Base-by-base conservation (phyloP, 2,113 vertebrate genomes). In the Rhineura floridana region DNA sequence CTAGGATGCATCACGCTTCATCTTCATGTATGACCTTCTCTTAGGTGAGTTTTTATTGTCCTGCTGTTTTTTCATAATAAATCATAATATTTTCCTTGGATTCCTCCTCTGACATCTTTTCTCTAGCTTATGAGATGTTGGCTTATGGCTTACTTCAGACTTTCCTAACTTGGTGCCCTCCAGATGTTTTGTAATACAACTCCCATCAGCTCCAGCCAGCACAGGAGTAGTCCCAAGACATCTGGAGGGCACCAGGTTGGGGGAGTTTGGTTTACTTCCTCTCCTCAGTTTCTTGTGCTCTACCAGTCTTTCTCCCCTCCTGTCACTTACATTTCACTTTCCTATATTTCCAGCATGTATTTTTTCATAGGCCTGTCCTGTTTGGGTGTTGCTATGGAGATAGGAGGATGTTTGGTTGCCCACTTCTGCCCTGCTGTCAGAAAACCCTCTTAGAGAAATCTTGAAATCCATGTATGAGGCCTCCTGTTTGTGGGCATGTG, bases 321-420 rank as follows among this genome's bases (percentile, higher is more conserved):
- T 1, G 0, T 33, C 1, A 1, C 6, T 30, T 21, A 23, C 15
- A 50, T 69, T 70, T 59, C 52, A 33, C 50, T 21, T 86, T 42
- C n/a, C 12, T 67, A 39, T 86, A 55, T 89, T 91, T 78, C 39
- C 70, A 88, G 83, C 69, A 62, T 50, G 25, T 8, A 2, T 82
- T 91, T 91, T 6, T 82, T 91, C 48, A 39, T 85, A 69, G 79
- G 33, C n/a, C 87, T 91, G 85, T 69, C 15, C 87, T 87, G 50
- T 91, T 90, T 83, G 85, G 62, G 19, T 59, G 88, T 93, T 94
- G 77, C 91, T 76, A 70, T 88, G 89, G 93, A 85, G 84, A 86
- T 84, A 39, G 30, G 44, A 76, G 79, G 59, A 36, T 89, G 72
- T 83, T 88, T 87, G 44, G 72, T 86, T 89, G 90, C 50, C 83